Base-by-base conservation (phyloP, 2,888 invertebrate species). In the Rhorus exstirpatorius region DNA sequence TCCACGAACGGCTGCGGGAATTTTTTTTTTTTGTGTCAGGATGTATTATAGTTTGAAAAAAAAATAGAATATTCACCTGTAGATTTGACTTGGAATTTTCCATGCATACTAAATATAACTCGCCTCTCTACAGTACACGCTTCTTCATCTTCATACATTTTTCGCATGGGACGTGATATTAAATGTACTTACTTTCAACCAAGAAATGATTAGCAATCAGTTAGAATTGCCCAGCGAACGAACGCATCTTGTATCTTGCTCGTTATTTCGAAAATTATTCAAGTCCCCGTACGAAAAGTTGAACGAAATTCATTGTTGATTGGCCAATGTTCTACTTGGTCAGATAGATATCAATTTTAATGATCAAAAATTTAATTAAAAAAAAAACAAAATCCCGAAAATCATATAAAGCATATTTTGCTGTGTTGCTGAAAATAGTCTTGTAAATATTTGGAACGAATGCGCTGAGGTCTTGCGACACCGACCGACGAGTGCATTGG, bases 401-500 rank as follows among this genome's bases (percentile, higher is more conserved):
- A 17, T 21, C 17, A 24, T 49, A n/a, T n/a, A n/a, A n/a, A 1
- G 4, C 1, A 31, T 3, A 26, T 31, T 65, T 49, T 49, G 0
- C 14, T 17, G 19, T 14, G 14, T 35, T 12, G 19, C 31, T 8
- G 24, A 51, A n/a, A 53, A 44, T 1, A 55, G 14, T 21, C 49
- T 46, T 19, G 46, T 68, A 24, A 3, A 4, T n/a, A 8, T 17
- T 19, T 14, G 14, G 19, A 26, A 55, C 12, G 21, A 14, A 58
- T n/a, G 17, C 26, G 60, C 19, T 19, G 65, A 12, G 49, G 63
- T 68, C 61, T 67, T 68, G 19, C 63, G 55, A 60, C 31, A 53
- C 38, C 53, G 2, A 68, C 24, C 31, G 46, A 38, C 8, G 68
- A 74, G 81, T 74, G 58, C 74, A 82, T 65, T 65, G 74, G 21